These are phyloP conservation scores for Astur gentilis DNA, from an alignment of 2,113 vertebrate species.

Conservation along the genomic window DNA sequence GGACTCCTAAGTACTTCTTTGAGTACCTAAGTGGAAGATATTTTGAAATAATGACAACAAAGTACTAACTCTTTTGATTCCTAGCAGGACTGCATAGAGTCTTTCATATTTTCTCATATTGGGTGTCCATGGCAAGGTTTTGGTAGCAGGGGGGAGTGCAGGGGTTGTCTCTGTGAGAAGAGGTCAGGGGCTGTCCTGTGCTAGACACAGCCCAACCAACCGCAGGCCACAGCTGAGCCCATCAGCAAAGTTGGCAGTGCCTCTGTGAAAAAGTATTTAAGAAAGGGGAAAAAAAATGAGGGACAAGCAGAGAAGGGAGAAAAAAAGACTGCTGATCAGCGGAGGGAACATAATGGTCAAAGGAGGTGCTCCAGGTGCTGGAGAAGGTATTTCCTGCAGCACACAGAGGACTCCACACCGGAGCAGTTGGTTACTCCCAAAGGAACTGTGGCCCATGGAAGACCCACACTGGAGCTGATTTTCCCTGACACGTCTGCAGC, in stretches of 20 bases:
- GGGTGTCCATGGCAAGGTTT: not conserved
- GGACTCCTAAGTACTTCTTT: not conserved
- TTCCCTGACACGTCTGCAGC: not conserved
- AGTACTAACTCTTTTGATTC: not conserved
- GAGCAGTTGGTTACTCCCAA: not conserved
- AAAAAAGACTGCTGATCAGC: too few relatives aligned
- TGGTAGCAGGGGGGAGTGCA: accelerated
- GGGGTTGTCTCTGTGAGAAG: not conserved
- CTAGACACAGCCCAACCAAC: not conserved
- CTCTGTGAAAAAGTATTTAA: not conserved
- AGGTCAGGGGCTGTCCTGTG: not conserved
- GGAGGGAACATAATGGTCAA: not conserved
- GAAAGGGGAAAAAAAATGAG: not conserved
- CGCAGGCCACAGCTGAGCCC: not conserved
- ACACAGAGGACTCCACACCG: not conserved
- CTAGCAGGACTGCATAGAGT: not conserved
- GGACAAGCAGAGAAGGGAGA: not conserved
- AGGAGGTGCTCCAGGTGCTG: not conserved
- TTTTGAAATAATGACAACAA: not conserved
- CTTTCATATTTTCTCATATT: not conserved
- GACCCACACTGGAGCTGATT: not conserved
- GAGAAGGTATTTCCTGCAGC: not conserved
- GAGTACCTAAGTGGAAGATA: not conserved
- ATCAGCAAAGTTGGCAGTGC: not conserved
- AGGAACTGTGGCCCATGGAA: not conserved